Evolutionary conservation across 2,113 vertebrate genomes (phyloP), one percentile per base, ranked within the genome.

Genomic region (Tupaia tana): DNA sequence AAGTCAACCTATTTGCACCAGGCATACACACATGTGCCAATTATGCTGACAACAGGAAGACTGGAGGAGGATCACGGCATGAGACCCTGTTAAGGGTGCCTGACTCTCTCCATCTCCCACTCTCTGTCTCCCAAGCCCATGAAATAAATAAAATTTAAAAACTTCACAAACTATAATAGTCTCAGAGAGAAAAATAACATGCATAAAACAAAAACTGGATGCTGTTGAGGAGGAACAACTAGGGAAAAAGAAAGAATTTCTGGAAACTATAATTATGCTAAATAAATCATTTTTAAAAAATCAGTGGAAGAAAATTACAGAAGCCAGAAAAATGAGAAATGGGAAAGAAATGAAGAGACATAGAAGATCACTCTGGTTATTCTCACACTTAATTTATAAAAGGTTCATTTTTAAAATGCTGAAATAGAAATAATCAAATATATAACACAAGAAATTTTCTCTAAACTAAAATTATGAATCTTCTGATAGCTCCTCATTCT

Each of bases 181-280:
- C 10, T 81, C 61, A 85, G 86, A 56, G 25, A 89, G n/a, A 83
- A 54, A 70, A 94, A 74, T 10, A 82, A 52, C 5, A 83, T 8
- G 7, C 34, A 83, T 78, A 74, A 95, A 91, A 81, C n/a, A 93
- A 86, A 27, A 93, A 71, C 22, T 88, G 25, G 19, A 64, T 58
- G 14, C 15, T 56, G 74, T 14, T 71, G 63, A 93, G 14, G 15
- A 95, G 14, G 7, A 85, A 80, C 9, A 75, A 73, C 29, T 8
- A 71, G 63, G 79, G 25, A 89, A 82, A 74, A 61, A 75, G 13
- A 70, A 54, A 77, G 6, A 54, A n/a, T 66, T 71, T 43, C 43
- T 43, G 43, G 43, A 43, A 43, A 43, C 43, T 43, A 43, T 43
- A 43, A 43, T 43, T 43, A 43, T 43, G 43, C 43, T 43, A 43